Base-by-base conservation (phyloP, 2,888 invertebrate genomes). In the Parascotia fuliginaria region DNA sequence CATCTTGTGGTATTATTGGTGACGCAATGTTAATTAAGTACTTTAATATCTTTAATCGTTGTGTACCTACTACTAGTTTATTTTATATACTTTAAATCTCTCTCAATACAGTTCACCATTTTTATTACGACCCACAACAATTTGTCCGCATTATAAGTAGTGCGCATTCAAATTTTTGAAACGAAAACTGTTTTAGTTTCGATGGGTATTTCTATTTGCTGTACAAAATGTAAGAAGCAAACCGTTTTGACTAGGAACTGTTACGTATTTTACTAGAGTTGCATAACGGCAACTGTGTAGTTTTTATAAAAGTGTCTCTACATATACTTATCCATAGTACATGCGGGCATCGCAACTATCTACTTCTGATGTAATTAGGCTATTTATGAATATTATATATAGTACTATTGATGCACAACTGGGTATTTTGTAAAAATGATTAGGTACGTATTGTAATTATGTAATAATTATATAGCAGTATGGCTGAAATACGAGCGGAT, bases 1-100 rank as follows among this genome's bases (percentile, higher is more conserved):
- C 68, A 65, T 60, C 58, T 56, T 49, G 59, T 55, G 47, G 66
- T 63, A 65, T 53, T 29, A 33, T 48, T 46, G 7, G 11, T 59
- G 48, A 46, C 42, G 55, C 50, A 61, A 56, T 51, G 29, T 42
- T 64, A 48, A 65, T 60, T 32, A 16, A 34, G 16, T 52, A 58
- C 38, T 33, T 37, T 34, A 38, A 19, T 46, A 19, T 15, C 13
- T 13, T 7, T 51, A 29, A 14, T 1, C 5, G 12, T 14, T 32
- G 7, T 7, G 7, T 12, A n/a, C n/a, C n/a, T n/a, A n/a, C n/a
- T n/a, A n/a, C n/a, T n/a, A n/a, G n/a, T n/a, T n/a, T n/a, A n/a
- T n/a, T n/a, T n/a, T n/a, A n/a, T 7, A 31, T 31, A 6, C 13
- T 9, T 6, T 31, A 3, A 31, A 13, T 7, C 31, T 2, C 2